Evolutionary conservation across 2,888 invertebrate species (phyloP).

Genomic region (Papilio gigon): DNA sequence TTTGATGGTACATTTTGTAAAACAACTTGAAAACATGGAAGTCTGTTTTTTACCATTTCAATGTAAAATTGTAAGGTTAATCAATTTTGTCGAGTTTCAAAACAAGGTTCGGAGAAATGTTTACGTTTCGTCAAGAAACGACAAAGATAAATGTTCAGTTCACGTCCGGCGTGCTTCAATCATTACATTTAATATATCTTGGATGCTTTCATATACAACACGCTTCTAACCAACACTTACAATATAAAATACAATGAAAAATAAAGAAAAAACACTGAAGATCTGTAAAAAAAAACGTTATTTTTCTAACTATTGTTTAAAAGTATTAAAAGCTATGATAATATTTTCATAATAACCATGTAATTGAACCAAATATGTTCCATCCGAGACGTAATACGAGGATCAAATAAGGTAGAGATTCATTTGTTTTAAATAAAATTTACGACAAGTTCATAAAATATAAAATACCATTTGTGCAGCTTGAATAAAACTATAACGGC

Average conservation of each 20-base stretch:
- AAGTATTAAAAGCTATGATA: no score
- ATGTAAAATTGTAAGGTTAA: constrained; percentile 2
- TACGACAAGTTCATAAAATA: not conserved
- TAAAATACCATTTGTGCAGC: not conserved
- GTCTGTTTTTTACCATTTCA: constrained; percentile 14
- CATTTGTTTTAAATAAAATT: no score
- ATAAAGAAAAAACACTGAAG: no score
- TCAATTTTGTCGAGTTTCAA: constrained; percentile 11
- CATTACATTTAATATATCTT: not conserved
- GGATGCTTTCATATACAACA: not conserved
- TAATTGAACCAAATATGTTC: no score
- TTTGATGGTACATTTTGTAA: not conserved
- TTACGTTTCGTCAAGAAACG: constrained; percentile 7
- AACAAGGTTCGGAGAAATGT: not conserved
- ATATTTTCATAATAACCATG: no score
- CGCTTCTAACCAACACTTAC: not conserved
- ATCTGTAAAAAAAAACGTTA: no score
- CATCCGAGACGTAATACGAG: no score
- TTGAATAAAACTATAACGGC: not conserved
- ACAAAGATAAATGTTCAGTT: constrained; percentile 14
- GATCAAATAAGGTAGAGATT: no score
- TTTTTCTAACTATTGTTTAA: no score
- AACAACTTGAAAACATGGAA: constrained; percentile 9
- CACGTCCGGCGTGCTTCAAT: constrained; percentile 5
- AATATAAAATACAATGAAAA: not conserved